Evolutionary conservation across 2,113 vertebrate genomes (phyloP).

Genomic region (Coturnix japonica): DNA sequence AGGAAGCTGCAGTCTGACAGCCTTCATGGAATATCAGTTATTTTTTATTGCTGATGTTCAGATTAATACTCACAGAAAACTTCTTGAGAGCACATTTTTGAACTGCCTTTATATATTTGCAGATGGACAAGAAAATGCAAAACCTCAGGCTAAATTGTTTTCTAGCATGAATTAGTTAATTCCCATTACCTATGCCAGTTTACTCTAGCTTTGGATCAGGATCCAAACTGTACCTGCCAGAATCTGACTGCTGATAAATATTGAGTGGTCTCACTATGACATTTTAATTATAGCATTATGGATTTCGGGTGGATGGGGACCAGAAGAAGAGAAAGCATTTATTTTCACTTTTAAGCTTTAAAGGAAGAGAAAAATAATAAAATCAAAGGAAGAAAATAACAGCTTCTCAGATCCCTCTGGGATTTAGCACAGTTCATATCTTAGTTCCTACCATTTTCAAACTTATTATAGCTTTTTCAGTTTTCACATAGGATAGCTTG

Average conservation of each 20-base stretch:
- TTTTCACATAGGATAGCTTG: background rate
- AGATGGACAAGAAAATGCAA: constrained; percentile 25
- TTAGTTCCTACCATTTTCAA: background rate
- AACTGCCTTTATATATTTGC: background rate
- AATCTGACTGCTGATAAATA: constrained; percentile 50
- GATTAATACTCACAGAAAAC: constrained; percentile 21
- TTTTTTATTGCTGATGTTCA: background rate
- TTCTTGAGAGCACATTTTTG: constrained; percentile 4
- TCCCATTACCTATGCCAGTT: constrained; percentile 12
- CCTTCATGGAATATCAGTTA: background rate
- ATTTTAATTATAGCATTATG: constrained; percentile 73
- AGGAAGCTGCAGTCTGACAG: background rate
- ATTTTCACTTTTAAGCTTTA: constrained; percentile 11
- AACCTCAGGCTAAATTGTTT: constrained; percentile 51
- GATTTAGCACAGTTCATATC: background rate
- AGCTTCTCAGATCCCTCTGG: background rate
- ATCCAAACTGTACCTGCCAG: constrained; percentile 59
- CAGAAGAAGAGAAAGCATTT: constrained; percentile 43
- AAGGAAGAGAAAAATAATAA: background rate
- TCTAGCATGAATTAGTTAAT: constrained; percentile 10
- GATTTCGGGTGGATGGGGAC: constrained; percentile 50
- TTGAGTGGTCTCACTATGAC: constrained; percentile 58
- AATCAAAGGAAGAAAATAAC: background rate
- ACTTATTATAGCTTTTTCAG: background rate
- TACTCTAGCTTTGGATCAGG: constrained; percentile 19